Percentiles rank a stretch among this genome's conserved stretches.
These are phyloP conservation scores for Physella acuta DNA, from an alignment of 1,140 invertebrate species.

Conservation along the genomic window DNA sequence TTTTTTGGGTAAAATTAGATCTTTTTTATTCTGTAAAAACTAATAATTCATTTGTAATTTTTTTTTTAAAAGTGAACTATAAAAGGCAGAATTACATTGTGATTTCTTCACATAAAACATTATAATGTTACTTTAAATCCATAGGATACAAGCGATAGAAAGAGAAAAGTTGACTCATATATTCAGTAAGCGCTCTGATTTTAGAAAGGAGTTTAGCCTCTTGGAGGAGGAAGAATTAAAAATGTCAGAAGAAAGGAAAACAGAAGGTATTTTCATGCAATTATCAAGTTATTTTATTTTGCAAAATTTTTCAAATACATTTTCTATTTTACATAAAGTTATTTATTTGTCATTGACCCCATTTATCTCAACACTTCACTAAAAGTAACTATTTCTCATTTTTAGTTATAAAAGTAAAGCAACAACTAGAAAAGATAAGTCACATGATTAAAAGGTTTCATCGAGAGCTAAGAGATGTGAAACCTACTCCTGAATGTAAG, in stretches of 20 bases:
- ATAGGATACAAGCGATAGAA: slow-evolving; percentile 49
- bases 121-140: not conserved
- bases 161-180: slow-evolving; percentile 52
- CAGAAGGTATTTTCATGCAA: slow-evolving; percentile 44
- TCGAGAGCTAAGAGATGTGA: slow-evolving; percentile 51
- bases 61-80: no score
- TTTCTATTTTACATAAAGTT: no score
- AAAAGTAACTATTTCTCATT: not conserved
- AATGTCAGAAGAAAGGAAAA: slow-evolving; percentile 39
- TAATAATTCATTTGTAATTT: no score
- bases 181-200: slow-evolving; percentile 51
- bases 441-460: slow-evolving; percentile 55
- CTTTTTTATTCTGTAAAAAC: no score
- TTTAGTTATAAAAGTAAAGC: slow-evolving; percentile 47
- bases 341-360: no score
- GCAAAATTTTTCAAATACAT: not conserved
- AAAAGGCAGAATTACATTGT: no score
- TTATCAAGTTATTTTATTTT: not conserved
- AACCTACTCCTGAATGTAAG: slow-evolving; percentile 57
- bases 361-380: no score
- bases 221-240: slow-evolving; percentile 49
- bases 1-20: no score
- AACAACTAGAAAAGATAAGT: slow-evolving; percentile 51
- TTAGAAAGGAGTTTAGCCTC: slow-evolving; percentile 42
- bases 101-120: no score